Percentiles rank a stretch among this genome's conserved stretches.
Evolutionary conservation across 2,888 invertebrate species (phyloP).

Genomic region (Trichogramma dendrolimi): DNA sequence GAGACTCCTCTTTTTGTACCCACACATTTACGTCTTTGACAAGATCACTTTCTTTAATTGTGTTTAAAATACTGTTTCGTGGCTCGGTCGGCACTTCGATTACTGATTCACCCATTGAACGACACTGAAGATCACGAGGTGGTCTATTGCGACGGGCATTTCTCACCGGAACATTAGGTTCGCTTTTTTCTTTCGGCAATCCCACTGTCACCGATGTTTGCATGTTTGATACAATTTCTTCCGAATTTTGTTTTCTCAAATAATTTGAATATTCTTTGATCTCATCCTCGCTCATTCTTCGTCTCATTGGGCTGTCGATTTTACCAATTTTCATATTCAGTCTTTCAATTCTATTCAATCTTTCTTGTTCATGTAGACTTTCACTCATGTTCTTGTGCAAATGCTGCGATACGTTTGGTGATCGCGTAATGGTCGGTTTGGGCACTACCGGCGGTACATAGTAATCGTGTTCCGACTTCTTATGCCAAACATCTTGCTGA

Average conservation of each 20-base stretch:
- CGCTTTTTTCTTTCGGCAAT: conserved; percentile 39
- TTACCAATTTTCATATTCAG: conserved; percentile 35
- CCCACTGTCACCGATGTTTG: not conserved
- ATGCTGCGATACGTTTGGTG: conserved; percentile 45
- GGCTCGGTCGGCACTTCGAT: conserved; percentile 39
- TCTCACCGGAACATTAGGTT: conserved; percentile 49
- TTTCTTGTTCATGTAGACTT: conserved; percentile 41
- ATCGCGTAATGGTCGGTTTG: conserved; percentile 35
- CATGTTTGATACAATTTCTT: conserved; percentile 39
- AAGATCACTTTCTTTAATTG: conserved; percentile 47
- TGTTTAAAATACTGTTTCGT: conserved; percentile 45
- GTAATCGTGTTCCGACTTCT: conserved; percentile 35
- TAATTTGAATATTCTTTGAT: conserved; percentile 38
- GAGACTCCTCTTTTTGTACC: conserved; percentile 23
- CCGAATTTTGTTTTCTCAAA: conserved; percentile 47
- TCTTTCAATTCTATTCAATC: conserved; percentile 36
- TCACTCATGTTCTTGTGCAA: conserved; percentile 42
- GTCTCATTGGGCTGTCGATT: conserved; percentile 35
- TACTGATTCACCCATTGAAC: conserved; percentile 50
- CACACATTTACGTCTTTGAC: conserved; percentile 15
- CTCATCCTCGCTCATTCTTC: conserved; percentile 42
- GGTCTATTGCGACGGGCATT: conserved; percentile 47
- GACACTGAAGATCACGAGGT: conserved; percentile 47
- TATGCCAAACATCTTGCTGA: conserved; percentile 46
- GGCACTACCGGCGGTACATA: conserved; percentile 36